These are phyloP conservation scores for Ceratotherium simum DNA, from an alignment of 2,113 vertebrate genomes.

Conservation along the genomic window DNA sequence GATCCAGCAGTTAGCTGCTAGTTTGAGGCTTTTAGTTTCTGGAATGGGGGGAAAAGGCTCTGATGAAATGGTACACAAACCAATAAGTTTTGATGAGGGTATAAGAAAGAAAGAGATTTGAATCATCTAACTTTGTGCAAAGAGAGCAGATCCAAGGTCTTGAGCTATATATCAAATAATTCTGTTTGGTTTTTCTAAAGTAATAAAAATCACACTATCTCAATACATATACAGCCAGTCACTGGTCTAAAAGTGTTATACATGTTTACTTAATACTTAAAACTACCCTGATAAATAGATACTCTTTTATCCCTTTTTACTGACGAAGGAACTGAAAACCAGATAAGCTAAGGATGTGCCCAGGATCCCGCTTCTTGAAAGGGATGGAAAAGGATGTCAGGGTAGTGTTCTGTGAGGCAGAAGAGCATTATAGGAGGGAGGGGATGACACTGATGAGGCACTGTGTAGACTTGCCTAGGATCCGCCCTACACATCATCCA, in stretches of 20 bases:
- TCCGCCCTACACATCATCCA: not conserved
- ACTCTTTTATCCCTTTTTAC: not conserved
- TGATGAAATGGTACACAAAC: not conserved
- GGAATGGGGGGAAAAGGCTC: not conserved
- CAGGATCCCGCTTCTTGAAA: not conserved
- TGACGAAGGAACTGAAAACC: not conserved
- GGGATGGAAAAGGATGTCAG: not conserved
- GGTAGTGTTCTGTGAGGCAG: not conserved
- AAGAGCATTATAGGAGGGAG: not conserved
- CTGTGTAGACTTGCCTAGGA: not conserved
- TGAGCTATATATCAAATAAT: not conserved
- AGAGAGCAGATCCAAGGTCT: not conserved
- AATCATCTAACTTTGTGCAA: not conserved
- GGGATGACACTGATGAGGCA: not conserved
- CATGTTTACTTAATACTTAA: not conserved
- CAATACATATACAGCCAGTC: not conserved
- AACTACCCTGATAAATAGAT: not conserved
- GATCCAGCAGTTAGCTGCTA: not conserved
- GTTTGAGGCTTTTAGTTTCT: not conserved
- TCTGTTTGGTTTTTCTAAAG: not conserved
- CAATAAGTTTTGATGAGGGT: not conserved
- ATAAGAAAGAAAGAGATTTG: not conserved
- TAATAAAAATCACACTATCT: constrained; percentile 14
- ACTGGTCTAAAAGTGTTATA: not conserved
- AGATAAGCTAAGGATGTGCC: not conserved